Base-by-base conservation (phyloP, 2,888 invertebrate species). In the Podotricha telesiphe region DNA sequence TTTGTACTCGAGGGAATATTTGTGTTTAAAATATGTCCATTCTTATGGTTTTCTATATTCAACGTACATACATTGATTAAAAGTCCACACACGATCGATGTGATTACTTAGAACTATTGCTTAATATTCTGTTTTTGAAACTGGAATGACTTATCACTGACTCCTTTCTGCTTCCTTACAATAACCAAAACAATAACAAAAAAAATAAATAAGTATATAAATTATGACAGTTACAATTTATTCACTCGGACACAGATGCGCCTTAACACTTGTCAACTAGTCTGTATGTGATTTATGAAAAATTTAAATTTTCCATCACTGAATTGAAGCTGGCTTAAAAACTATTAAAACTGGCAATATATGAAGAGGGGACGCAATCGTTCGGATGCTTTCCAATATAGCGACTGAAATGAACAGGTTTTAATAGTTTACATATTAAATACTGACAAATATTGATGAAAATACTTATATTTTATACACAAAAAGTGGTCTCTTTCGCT, bases 271-370 rank as follows among this genome's bases (percentile, higher is more conserved):
- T 53, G 58, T 67, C 56, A 58, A 64, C 20, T 42, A 13, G 20
- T 53, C 53, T 42, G 20, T 58, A 20, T 42, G 42, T 20, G 58
- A 59, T 53, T 37, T 61, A 58, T 40, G 55, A 56, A 56, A 65
- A 65, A 65, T 40, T 53, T 37, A 51, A 37, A 66, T 64, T 66
- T 59, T 50, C 50, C 53, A 64, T 69, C 68, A 59, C 48, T 45
- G 65, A 42, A 76, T 73, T 72, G 76, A 61, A 74, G 75, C 76
- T 76, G 79, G 82, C 82, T 83, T 79, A 80, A 83, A 84, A 86
- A 86, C 87, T 86, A 86, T 87, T 85, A 85, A 84, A 86, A 77
- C 81, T 82, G 78, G 75, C 78, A 75, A 79, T 76, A 81, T 81
- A 80, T 79, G 79, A 80, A 82, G 68, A 17, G 75, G 76, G 74